phyloP scores from a whole-genome alignment of 2,888 invertebrate species.

The Drosophila ezoana region DNA sequence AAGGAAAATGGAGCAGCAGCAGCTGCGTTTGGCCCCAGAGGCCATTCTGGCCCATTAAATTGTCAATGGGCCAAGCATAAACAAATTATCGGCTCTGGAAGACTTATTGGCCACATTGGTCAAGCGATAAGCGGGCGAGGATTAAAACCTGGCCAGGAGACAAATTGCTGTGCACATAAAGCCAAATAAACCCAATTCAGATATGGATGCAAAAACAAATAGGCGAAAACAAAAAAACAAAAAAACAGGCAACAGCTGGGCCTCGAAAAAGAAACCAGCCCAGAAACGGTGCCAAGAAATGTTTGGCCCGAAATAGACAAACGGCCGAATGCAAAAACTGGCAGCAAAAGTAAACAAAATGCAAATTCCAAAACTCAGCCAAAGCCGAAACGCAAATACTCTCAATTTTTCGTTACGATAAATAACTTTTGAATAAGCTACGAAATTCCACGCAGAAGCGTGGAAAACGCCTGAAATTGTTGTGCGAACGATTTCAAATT shows the following conservation, averaged over 20 bases:
- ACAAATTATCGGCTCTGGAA: slow-evolving; percentile 59
- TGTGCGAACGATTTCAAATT: not conserved
- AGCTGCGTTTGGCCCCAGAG: not conserved
- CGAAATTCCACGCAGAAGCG: not conserved
- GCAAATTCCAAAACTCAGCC: not conserved
- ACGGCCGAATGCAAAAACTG: slow-evolving; percentile 44
- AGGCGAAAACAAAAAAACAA: slow-evolving; percentile 1
- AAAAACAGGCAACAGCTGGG: slow-evolving; percentile 42
- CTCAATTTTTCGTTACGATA: not conserved
- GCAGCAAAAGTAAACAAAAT: slow-evolving; percentile 48
- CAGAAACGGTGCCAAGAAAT: slow-evolving; percentile 72
- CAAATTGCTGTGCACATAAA: slow-evolving; percentile 50
- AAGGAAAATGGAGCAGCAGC: slow-evolving; percentile 8
- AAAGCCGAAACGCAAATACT: slow-evolving; percentile 20
- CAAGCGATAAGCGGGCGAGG: slow-evolving; percentile 40
- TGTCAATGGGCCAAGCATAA: slow-evolving; percentile 54
- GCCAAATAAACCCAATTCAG: slow-evolving; percentile 39
- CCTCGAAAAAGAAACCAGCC: slow-evolving; percentile 42
- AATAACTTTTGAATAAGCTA: too few species aligned
- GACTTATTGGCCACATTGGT: slow-evolving; percentile 57
- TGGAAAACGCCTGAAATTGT: not conserved
- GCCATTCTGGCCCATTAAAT: slow-evolving; percentile 10
- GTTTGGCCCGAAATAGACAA: slow-evolving; percentile 62
- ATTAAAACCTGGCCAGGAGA: slow-evolving; percentile 51
- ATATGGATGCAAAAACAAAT: slow-evolving; percentile 29